A percentile compares a stretch with the other conserved stretches of the same genome.
These are phyloP conservation scores for Pteromalus puparum DNA, from an alignment of 1,140 invertebrate genomes.

Conservation along the genomic window DNA sequence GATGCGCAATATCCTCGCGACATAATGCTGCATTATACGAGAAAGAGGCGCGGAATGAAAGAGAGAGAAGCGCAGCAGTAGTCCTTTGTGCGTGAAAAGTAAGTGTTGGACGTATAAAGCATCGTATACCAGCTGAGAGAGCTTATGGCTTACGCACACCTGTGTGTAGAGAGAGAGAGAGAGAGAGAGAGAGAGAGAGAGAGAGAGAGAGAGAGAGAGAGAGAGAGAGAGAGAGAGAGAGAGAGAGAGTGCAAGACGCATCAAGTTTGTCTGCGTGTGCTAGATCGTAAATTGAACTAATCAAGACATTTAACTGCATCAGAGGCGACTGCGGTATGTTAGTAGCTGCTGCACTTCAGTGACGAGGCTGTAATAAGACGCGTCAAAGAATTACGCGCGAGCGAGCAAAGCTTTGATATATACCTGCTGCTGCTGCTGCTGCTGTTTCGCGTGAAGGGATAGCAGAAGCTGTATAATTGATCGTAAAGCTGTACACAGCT, in stretches of 20 bases:
- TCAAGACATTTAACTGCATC: slow-evolving; percentile 41
- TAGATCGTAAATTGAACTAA: slow-evolving; percentile 41
- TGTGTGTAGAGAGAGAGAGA: too few species aligned
- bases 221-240: neutral
- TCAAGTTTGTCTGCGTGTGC: neutral
- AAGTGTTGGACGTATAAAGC: neutral
- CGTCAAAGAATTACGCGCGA: neutral
- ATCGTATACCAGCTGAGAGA: neutral
- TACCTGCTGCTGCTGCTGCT: neutral
- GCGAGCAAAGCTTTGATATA: neutral
- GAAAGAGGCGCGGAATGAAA: neutral
- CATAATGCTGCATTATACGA: slow-evolving; percentile 35
- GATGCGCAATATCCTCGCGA: slow-evolving; percentile 32
- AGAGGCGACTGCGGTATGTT: slow-evolving; percentile 2
- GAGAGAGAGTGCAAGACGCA: neutral
- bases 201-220: too few species aligned
- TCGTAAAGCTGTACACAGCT: neutral
- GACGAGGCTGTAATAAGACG: slow-evolving; percentile 12
- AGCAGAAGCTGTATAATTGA: neutral
- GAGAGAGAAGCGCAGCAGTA: neutral
- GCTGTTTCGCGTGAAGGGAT: neutral
- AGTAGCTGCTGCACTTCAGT: too few species aligned
- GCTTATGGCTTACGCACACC: neutral
- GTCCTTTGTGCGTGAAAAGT: slow-evolving; percentile 30
- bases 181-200: too few species aligned